Evolutionary conservation across 2,113 vertebrate species (phyloP), one percentile per base, ranked within the genome.

Genomic region (Silurus meridionalis): DNA sequence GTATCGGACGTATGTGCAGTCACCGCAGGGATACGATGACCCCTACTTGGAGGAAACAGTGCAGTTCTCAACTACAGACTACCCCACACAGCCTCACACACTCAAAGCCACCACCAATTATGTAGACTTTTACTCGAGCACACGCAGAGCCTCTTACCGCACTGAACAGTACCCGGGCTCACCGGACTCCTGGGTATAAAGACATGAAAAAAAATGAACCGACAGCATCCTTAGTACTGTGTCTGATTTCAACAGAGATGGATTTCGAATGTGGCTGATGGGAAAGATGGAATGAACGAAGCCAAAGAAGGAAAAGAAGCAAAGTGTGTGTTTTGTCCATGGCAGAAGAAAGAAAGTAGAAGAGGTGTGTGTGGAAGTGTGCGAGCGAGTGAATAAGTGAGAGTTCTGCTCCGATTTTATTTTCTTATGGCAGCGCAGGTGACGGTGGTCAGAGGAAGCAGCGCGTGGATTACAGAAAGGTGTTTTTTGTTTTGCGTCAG

Each of bases 151-250:
- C 91, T 97, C 97, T 28, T 98, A 97, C 87, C 94, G 97, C 94
- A 95, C 97, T 69, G 97, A 99, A 92, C 98, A 97, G 92, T 99
- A 99, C 93, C 98, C 97, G 0, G 97, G 97, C 85, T 99, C 98
- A 7, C 98, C 98, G 0, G 98, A 99, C 93, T 99, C 98, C 28
- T 99, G 98, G 98, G 98, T 99, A 94, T 99, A 97, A 89, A 89
- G 63, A 92, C 78, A 69, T 37, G 23, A 4, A 37, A 4, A 4
- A 13, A 64, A 11, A 58, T 46, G 72, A 48, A 69, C 78, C 17
- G 25, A 52, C 67, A 23, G 55, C n/a, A 21, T 69, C n/a, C 17
- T 61, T n/a, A 58, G 48, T 55, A 72, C 55, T 53, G 71, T 23
- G 82, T 80, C 60, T 80, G 61, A 57, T 79, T 37, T 28, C 10